Evolutionary conservation across 2,113 vertebrate species (phyloP), one percentile per base, ranked within the genome.

Genomic region (Callipepla californica): DNA sequence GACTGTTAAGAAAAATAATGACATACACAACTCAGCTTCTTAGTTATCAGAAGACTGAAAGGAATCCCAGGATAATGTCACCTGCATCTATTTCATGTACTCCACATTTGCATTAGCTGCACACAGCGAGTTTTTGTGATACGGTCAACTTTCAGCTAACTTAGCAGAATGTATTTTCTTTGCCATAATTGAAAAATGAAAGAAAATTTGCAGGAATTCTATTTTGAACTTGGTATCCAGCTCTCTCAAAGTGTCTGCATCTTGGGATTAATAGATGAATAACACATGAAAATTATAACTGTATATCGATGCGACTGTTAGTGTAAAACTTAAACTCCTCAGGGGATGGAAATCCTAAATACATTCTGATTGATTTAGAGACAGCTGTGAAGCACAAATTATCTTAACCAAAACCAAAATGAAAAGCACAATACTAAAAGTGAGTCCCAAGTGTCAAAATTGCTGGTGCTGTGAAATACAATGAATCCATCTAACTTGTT

Each of bases 341-440:
- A 45, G 69, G 63, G 53, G 53, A 53, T 34, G 8, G 7, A 76
- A 93, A 76, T 62, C 21, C 9, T 88, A 73, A 83, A 40, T 51
- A 23, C 17, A 76, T 92, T 89, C 44, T 50, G 44, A 94, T 44
- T 95, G 92, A 90, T 21, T 76, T 40, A 65, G 68, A 81, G 63
- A 79, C 84, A 95, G 74, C 44, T 94, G 89, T 79, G 74, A 91
- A 92, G 40, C 57, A 85, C 58, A 81, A 81, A 70, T 68, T 65
- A 61, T 14, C n/a, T 74, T 68, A 76, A 40, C 4, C 61, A 48
- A 40, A 42, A 58, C 58, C 19, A 87, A 83, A 93, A 85, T 1
- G 0, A 75, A 61, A 19, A 81, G 4, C 6, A 7, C 12, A 76
- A 18, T 58, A 30, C 22, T 68, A 25, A n/a, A 78, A 75, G 32